These are phyloP conservation scores for Hemiscyllium ocellatum DNA, from an alignment of 2,113 vertebrate genomes.

Conservation along the genomic window DNA sequence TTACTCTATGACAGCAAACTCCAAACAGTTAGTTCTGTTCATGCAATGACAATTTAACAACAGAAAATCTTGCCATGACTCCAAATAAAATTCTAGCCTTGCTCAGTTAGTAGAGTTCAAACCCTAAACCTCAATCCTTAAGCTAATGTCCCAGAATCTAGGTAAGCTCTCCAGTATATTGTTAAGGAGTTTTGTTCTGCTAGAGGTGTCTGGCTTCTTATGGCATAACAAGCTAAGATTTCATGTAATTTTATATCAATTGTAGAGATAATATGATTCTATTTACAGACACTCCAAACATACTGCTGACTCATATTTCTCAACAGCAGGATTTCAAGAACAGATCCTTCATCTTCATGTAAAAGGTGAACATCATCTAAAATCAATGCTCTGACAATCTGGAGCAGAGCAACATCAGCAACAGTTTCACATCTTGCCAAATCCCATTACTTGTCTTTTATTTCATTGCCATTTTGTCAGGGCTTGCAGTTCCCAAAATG, in stretches of 20 bases:
- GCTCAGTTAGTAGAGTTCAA: not conserved
- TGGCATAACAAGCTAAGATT: not conserved
- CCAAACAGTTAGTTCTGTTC: not conserved
- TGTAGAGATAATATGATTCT: not conserved
- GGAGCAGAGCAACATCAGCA: constrained; percentile 85
- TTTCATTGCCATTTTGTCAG: not conserved
- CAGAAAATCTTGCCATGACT: not conserved
- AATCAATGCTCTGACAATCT: constrained; percentile 89
- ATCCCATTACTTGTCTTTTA: constrained; percentile 67
- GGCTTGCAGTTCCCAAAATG: not conserved
- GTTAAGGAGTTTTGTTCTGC: not conserved
- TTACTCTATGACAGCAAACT: too few species aligned
- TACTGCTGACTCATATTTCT: not conserved
- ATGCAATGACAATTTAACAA: not conserved
- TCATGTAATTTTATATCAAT: not conserved
- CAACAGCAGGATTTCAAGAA: not conserved
- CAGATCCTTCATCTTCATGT: constrained; percentile 81
- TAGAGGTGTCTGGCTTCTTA: not conserved
- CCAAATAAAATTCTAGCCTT: not conserved
- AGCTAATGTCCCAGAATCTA: not conserved
- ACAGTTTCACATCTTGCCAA: constrained; percentile 96
- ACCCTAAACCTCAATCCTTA: not conserved
- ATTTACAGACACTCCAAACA: not conserved
- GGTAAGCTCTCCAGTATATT: too few species aligned
- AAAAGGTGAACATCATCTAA: constrained; percentile 94